Conservation (phyloP, 2,113 vertebrate species). For the Pseudopodoces humilis region DNA sequence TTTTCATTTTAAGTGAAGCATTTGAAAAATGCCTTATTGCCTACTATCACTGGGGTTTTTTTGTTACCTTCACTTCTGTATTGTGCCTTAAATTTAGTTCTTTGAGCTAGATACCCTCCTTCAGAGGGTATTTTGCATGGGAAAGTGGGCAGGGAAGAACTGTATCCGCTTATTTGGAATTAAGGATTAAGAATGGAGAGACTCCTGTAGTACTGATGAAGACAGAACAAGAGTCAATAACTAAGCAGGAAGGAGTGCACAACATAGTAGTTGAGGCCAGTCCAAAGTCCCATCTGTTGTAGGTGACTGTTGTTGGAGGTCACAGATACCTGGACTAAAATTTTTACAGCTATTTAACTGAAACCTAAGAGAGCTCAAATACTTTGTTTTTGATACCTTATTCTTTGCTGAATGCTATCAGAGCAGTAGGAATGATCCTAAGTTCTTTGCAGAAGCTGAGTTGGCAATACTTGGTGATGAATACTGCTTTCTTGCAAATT, state of each 20-base stretch:
- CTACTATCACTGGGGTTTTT: not conserved
- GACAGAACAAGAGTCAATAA: not conserved
- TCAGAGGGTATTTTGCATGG: not conserved
- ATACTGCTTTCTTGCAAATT: not conserved
- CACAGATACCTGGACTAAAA: not conserved
- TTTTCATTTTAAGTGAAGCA: not conserved
- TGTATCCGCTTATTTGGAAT: not conserved
- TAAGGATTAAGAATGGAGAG: not conserved
- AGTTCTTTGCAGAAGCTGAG: not conserved
- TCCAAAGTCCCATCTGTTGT: slow-evolving; percentile 19
- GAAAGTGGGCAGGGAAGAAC: not conserved
- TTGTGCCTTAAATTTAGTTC: not conserved
- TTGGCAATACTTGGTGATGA: not conserved
- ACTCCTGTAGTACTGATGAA: not conserved
- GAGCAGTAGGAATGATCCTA: not conserved
- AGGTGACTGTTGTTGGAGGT: not conserved
- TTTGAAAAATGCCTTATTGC: not conserved
- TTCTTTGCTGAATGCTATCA: not conserved
- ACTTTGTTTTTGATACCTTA: not conserved
- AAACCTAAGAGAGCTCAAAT: not conserved
- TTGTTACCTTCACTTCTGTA: not conserved
- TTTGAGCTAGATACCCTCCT: not conserved
- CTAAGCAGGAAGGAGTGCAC: not conserved
- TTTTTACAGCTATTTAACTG: not conserved
- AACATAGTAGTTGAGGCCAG: not conserved